Evolutionary conservation across 2,113 vertebrate species (phyloP).

Genomic region (Nestor notabilis): DNA sequence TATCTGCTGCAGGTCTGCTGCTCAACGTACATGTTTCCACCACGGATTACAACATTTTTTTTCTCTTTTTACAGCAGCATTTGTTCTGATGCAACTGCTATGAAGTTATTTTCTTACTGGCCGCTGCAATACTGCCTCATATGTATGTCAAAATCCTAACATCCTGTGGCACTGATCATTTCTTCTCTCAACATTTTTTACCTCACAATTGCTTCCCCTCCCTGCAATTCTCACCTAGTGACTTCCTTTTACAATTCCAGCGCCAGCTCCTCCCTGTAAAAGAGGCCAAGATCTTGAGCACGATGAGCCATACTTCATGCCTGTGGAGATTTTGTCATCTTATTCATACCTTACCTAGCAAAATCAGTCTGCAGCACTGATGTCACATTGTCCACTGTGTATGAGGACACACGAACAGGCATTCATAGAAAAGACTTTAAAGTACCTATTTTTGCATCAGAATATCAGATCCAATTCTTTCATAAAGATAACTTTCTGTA

Average conservation of each 20-base stretch:
- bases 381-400: background rate
- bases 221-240: background rate
- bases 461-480: background rate
- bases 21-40: background rate
- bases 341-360: background rate
- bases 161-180: background rate
- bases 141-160: background rate
- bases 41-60: background rate
- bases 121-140: background rate
- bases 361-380: background rate
- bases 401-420: background rate
- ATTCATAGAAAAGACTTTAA: background rate
- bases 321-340: background rate
- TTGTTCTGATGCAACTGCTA: background rate
- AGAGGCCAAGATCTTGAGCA: background rate
- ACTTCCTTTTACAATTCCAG: background rate
- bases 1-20: background rate
- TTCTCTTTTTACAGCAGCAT: background rate
- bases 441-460: background rate
- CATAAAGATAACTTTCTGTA: background rate
- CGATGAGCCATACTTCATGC: rapidly evolving
- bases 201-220: background rate
- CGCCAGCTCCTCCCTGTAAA: background rate
- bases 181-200: background rate
- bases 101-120: background rate